Base-by-base conservation (phyloP, 2,113 vertebrate species). In the Rhea americana region DNA sequence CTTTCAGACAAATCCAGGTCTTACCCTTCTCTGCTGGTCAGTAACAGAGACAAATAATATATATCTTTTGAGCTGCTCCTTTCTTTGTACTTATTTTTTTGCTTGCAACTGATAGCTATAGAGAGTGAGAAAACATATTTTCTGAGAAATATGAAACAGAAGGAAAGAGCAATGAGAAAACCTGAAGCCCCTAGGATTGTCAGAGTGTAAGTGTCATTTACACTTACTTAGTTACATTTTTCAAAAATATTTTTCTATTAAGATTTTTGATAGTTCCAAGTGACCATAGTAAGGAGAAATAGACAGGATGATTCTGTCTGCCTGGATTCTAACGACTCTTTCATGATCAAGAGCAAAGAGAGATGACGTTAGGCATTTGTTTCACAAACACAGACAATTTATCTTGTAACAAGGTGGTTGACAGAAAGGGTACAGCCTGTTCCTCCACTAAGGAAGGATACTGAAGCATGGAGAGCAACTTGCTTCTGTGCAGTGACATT, bases 401-500 rank as follows among this genome's bases (percentile, higher is more conserved):
- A 21, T 85, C 80, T 80, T 37, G 74, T 87, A 89, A 92, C 55
- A 87, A 93, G 72, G 72, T 71, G 21, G 30, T 71, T 91, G 89
- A 89, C 65, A 77, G 63, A 80, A 83, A 66, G 35, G 26, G 41
- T 80, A 43, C 63, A 89, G 74, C 59, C 55, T 81, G 51, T 37
- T 95, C 19, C 59, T 94, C 82, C 47, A 63, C 92, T 92, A 83
- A 13, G 71, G 55, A 75, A 67, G 50, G 59, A 92, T 77, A 63
- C 21, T 87, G 85, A 87, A 83, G 68, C 87, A 75, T 28, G 13
- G 82, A 91, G 85, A 88, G 53, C 55, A 90, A 94, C 92, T 93
- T 87, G 22, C 19, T 55, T 71, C 37, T 35, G 55, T 71, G 24
- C 82, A 93, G 71, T 55, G 63, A 48, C 89, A 92, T 87, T 87